phyloP scores from a whole-genome alignment of 2,797 vertebrate species.

The Rhinichthys osculus region DNA sequence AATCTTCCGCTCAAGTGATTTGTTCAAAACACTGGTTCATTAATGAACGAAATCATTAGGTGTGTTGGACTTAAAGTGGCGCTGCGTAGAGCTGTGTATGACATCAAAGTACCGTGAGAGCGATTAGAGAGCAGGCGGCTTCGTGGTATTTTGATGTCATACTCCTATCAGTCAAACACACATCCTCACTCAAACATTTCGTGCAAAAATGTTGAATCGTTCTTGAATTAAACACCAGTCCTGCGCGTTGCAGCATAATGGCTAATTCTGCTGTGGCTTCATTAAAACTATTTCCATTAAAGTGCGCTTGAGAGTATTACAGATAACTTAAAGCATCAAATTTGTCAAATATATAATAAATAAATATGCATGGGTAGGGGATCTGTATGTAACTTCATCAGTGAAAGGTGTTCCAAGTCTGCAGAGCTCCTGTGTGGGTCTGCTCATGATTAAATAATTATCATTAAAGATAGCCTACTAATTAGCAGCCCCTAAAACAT shows the following conservation, averaged over 20 bases:
- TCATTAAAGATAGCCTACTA: constrained; percentile 23
- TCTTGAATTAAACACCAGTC: neutral
- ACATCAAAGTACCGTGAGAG: neutral
- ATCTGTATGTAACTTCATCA: neutral
- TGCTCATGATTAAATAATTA: constrained; percentile 12
- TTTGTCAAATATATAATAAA: constrained; percentile 2
- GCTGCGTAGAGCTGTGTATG: no score
- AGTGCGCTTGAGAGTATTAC: neutral
- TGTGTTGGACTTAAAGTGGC: no score
- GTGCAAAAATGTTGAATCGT: neutral
- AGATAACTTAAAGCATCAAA: neutral
- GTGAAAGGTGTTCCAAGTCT: constrained; percentile 9
- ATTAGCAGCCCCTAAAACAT: neutral
- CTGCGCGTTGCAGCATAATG: neutral
- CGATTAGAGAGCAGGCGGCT: neutral
- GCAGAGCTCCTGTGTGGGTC: neutral
- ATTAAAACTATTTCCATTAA: neutral
- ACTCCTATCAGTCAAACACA: neutral
- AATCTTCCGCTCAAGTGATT: neutral
- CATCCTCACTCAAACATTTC: neutral
- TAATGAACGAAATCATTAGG: neutral
- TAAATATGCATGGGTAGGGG: neutral
- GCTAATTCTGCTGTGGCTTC: neutral
- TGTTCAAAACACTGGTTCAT: neutral
- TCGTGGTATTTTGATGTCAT: no score